phyloP scores from a whole-genome alignment of 2,797 vertebrate genomes.

The Darevskia mixta region DNA sequence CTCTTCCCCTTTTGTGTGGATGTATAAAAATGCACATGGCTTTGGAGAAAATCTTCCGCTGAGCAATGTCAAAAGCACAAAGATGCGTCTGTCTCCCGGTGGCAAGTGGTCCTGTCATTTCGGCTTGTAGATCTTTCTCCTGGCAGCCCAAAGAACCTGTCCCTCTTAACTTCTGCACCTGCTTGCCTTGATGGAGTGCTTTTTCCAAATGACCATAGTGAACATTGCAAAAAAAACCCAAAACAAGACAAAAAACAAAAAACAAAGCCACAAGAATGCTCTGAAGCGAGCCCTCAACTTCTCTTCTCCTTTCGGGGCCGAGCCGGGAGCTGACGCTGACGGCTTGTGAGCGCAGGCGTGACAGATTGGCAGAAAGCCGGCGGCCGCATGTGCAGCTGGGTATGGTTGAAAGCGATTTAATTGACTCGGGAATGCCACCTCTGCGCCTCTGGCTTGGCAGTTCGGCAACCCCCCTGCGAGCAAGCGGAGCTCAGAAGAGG shows the following conservation, averaged over 20 bases:
- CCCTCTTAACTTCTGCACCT: background rate
- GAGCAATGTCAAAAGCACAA: background rate
- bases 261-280: background rate
- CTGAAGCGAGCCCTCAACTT: background rate
- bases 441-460: background rate
- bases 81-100: background rate
- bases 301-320: background rate
- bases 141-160: background rate
- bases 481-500: background rate
- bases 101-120: background rate
- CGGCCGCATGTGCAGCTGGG: conserved; percentile 5
- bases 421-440: conserved; percentile 12
- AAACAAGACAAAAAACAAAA: background rate
- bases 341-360: background rate
- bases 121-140: background rate
- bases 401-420: background rate
- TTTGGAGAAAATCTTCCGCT: background rate
- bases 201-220: background rate
- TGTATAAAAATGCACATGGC: background rate
- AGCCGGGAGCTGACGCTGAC: background rate
- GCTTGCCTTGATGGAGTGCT: too few species aligned
- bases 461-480: background rate
- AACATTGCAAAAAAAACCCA: background rate
- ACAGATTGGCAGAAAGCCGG: background rate
- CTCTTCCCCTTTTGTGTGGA: background rate